Evolutionary conservation across 2,113 vertebrate genomes (phyloP), one percentile per base, ranked within the genome.

Genomic region (Sturnus vulgaris): DNA sequence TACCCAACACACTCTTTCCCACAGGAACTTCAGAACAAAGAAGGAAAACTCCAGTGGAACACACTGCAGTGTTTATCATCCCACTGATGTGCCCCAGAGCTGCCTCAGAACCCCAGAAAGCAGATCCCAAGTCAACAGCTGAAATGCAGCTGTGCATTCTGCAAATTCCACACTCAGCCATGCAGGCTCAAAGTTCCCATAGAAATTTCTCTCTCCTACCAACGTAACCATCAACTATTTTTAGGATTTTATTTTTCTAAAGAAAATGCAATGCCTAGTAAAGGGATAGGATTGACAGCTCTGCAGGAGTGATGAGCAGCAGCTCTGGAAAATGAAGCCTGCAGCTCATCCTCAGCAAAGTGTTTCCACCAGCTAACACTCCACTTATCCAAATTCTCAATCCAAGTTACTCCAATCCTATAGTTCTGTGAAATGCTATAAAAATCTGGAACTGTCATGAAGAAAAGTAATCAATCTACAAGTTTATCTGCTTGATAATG

Each of bases 221-320:
- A 70, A 61, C 4, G 4, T 12, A 77, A 81, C 59, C 61, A 78
- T 16, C 79, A 88, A 70, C 86, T 95, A 92, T 96, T 94, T 90
- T 96, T 94, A 93, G 96, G 65, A 24, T 18, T 65, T 42, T 50
- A 33, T 70, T 85, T 75, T 59, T 70, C 81, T 42, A 1, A 70
- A 73, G 27, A 39, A 56, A 83, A 83, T 37, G 76, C 60, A 91
- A 33, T 11, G 53, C 63, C 79, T 70, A 60, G 37, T 33, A 39
- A 80, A 49, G 39, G 35, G 42, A 37, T 64, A 76, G 88, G 92
- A 95, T 40, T 94, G 95, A 93, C 95, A 96, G 82, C 64, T 76
- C 76, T 42, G 46, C 55, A 85, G 50, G 84, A 91, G 11, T 64
- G 87, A 93, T 39, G 39, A 94, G 88, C 65, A 91, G 83, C 65